These are phyloP conservation scores for Sorex fumeus DNA, from an alignment of 2,113 vertebrate species.

Conservation along the genomic window DNA sequence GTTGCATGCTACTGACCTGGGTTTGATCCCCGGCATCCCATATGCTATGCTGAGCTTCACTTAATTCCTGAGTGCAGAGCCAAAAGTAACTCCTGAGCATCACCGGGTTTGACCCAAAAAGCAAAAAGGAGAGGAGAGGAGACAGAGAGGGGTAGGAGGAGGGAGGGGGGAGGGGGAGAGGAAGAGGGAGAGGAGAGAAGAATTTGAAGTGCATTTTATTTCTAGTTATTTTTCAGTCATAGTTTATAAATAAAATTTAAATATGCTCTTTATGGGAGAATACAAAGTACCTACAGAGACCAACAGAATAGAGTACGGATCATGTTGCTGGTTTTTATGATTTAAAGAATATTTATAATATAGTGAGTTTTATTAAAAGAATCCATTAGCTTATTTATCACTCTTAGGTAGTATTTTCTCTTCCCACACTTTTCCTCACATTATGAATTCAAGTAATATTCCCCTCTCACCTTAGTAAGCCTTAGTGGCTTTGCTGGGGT, in stretches of 20 bases:
- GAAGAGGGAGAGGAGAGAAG: too few species aligned
- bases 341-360: not conserved
- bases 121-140: too few species aligned
- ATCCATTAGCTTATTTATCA: not conserved
- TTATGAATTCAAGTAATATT: not conserved
- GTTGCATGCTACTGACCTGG: too few species aligned
- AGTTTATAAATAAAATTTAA: not conserved
- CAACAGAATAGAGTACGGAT: not conserved
- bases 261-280: not conserved
- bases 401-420: not conserved
- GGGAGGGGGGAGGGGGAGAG: too few species aligned
- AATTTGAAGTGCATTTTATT: too few species aligned
- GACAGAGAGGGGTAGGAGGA: too few species aligned
- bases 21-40: too few species aligned
- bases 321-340: not conserved
- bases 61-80: too few species aligned
- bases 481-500: not conserved
- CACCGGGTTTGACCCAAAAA: too few species aligned
- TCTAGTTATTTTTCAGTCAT: too few species aligned
- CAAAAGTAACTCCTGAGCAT: too few species aligned
- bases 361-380: not conserved
- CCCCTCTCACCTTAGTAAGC: not conserved
- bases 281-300: not conserved
- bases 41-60: too few species aligned
- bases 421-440: rapidly evolving